Evolutionary conservation across 2,888 invertebrate genomes (phyloP).

Genomic region (Platynereis dumerilii): DNA sequence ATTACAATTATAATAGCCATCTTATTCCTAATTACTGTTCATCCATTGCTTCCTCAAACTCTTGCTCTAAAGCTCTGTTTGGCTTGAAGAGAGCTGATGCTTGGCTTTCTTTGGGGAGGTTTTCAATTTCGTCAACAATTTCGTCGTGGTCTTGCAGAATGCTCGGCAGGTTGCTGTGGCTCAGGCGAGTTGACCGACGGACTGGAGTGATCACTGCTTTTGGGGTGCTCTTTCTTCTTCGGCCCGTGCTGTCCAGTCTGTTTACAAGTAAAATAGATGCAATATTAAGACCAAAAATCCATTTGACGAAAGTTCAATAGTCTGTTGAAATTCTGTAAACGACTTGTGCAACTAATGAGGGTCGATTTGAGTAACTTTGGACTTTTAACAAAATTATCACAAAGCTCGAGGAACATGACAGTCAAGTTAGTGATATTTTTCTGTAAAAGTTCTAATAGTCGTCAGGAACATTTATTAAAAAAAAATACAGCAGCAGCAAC

Average conservation of each 20-base stretch:
- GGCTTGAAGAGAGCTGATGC: constrained; percentile 43
- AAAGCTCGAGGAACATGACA: too few species aligned
- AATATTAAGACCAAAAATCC: background rate
- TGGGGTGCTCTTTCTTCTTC: constrained; percentile 15
- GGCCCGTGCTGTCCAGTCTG: constrained; percentile 10
- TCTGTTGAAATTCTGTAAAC: background rate
- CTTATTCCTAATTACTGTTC: background rate
- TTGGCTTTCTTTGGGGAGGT: constrained; percentile 35
- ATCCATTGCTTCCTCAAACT: constrained; percentile 6
- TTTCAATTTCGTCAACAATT: constrained; percentile 40
- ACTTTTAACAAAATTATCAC: too few species aligned
- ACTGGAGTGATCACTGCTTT: constrained; percentile 47
- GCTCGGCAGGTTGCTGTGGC: constrained; percentile 41
- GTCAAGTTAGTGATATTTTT: too few species aligned
- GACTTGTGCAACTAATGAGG: background rate
- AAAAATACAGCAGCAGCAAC: too few species aligned
- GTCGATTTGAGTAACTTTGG: too few species aligned
- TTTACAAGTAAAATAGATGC: background rate
- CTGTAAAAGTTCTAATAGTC: too few species aligned
- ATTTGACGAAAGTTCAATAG: background rate
- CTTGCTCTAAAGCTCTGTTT: constrained; percentile 39
- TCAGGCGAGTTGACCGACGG: constrained; percentile 47
- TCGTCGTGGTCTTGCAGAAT: constrained; percentile 45
- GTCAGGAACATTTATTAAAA: too few species aligned
- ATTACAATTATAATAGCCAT: too few species aligned